Evolutionary conservation across 2,113 vertebrate genomes (phyloP).

Genomic region (Crypturellus undulatus): DNA sequence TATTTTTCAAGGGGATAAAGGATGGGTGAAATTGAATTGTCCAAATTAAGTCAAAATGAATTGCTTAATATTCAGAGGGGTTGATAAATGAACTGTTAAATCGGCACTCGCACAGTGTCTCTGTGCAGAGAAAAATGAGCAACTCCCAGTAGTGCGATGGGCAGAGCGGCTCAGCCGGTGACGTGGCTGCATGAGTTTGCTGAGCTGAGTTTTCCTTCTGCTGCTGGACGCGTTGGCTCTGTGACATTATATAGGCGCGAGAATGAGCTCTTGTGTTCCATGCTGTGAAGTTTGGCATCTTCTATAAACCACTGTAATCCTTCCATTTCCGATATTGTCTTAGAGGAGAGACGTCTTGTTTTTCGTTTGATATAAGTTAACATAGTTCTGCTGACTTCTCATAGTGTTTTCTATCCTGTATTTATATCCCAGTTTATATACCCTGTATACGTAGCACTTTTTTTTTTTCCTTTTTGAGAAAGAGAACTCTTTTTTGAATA

Average conservation of each 20-base stretch:
- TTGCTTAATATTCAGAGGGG: constrained; percentile 62
- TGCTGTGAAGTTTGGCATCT: background rate
- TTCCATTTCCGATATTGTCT: background rate
- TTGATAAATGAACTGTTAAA: constrained; percentile 67
- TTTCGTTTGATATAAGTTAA: background rate
- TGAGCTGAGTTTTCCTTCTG: background rate
- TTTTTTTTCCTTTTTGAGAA: background rate
- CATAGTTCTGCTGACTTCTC: background rate
- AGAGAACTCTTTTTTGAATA: background rate
- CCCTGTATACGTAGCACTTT: background rate
- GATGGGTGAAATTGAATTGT: constrained; percentile 49
- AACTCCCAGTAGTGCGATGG: constrained; percentile 4
- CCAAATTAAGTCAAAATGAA: constrained; percentile 62
- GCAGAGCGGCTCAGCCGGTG: background rate
- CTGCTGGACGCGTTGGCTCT: background rate
- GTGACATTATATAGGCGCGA: background rate
- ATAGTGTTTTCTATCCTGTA: background rate
- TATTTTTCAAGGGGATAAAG: constrained; percentile 34
- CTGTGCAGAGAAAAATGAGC: constrained; percentile 52
- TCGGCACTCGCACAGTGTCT: constrained; percentile 51
- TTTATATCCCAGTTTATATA: background rate
- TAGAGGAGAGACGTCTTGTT: background rate
- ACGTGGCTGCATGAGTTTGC: background rate
- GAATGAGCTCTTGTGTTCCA: background rate
- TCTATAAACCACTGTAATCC: background rate